Evolutionary conservation across 2,888 invertebrate species (phyloP).

Genomic region (Euclidia mi): DNA sequence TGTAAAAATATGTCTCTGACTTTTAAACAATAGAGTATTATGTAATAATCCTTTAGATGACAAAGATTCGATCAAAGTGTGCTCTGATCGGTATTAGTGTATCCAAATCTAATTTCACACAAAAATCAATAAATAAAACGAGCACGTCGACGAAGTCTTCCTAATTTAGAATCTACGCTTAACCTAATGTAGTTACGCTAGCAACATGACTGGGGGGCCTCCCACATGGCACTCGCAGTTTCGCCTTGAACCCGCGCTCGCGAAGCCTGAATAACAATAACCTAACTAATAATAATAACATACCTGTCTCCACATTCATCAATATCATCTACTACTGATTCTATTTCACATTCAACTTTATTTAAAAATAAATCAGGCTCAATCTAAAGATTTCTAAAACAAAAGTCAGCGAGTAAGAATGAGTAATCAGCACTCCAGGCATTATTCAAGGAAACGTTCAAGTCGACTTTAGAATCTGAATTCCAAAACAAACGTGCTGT

Average conservation of each 20-base stretch:
- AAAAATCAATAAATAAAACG: too few species aligned
- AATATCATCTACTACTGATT: conserved; percentile 17
- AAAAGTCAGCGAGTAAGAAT: conserved; percentile 36
- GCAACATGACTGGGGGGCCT: conserved; percentile 65
- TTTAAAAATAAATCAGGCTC: conserved; percentile 18
- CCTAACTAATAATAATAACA: conserved; percentile 58
- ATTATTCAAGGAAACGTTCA: conserved; percentile 62
- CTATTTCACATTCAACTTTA: conserved; percentile 25
- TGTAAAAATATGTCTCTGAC: too few species aligned
- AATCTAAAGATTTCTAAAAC: conserved; percentile 38
- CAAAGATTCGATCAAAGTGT: too few species aligned
- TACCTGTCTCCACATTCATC: conserved; percentile 34
- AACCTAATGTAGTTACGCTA: conserved; percentile 41
- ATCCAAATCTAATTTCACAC: too few species aligned
- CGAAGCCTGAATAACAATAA: conserved; percentile 76
- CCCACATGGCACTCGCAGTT: conserved; percentile 63
- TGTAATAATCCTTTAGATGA: too few species aligned
- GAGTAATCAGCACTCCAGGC: conserved; percentile 59
- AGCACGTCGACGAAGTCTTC: not conserved
- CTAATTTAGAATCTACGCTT: conserved; percentile 22
- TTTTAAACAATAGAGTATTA: too few species aligned
- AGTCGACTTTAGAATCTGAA: conserved; percentile 56
- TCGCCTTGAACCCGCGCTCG: conserved; percentile 79
- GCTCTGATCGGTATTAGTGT: too few species aligned
- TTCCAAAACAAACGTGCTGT: conserved; percentile 71